phyloP scores from a whole-genome alignment of 2,888 invertebrate species.

The Tortrix viridana region DNA sequence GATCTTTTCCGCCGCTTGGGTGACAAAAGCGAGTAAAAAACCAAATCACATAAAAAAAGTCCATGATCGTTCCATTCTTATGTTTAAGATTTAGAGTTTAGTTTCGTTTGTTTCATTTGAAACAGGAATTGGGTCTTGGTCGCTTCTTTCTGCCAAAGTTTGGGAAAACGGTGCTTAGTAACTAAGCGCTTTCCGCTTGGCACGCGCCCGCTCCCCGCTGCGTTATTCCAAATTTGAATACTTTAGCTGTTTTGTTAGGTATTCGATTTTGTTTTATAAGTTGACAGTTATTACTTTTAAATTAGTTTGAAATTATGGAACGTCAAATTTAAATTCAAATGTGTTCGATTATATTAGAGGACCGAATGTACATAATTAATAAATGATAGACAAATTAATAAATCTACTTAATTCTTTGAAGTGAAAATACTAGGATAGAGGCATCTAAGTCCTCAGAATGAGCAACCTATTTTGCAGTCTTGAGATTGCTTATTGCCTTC shows the following conservation, averaged over 20 bases:
- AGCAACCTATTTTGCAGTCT: too few relatives aligned
- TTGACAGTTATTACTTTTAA: slow-evolving; percentile 12
- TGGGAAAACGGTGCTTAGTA: slow-evolving; percentile 64
- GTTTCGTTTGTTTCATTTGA: slow-evolving; percentile 47
- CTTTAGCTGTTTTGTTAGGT: slow-evolving; percentile 35
- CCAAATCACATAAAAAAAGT: slow-evolving; percentile 45
- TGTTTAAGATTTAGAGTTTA: slow-evolving; percentile 48
- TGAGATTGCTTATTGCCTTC: too few relatives aligned
- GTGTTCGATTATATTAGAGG: background rate
- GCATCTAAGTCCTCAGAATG: too few relatives aligned
- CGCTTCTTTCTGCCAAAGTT: slow-evolving; percentile 65
- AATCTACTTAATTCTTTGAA: background rate
- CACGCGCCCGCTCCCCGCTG: slow-evolving; percentile 66
- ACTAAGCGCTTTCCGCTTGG: slow-evolving; percentile 60
- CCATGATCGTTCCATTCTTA: slow-evolving; percentile 47
- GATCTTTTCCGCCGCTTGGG: slow-evolving; percentile 72
- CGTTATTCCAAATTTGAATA: slow-evolving; percentile 57
- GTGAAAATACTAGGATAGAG: too few relatives aligned
- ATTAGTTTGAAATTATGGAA: slow-evolving; percentile 19
- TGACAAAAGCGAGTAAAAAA: slow-evolving; percentile 74
- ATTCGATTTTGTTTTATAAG: slow-evolving; percentile 24
- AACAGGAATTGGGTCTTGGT: slow-evolving; percentile 70
- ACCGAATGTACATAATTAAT: slow-evolving; percentile 4
- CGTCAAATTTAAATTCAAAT: slow-evolving; percentile 3
- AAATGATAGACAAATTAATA: background rate